Conservation (phyloP, 1,140 invertebrate genomes). For the Maniola jurtina region DNA sequence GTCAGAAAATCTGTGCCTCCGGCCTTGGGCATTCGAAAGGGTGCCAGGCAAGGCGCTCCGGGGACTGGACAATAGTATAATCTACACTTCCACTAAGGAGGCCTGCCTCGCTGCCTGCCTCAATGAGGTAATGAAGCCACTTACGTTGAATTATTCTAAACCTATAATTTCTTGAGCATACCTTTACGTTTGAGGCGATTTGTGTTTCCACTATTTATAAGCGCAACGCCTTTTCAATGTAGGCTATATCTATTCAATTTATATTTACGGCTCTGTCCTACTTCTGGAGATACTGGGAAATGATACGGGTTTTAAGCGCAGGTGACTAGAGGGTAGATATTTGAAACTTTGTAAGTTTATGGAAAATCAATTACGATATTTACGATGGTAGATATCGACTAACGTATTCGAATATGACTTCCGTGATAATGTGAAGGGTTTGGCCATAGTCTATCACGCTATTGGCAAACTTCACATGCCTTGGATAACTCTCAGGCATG, state of each 20-base stretch:
- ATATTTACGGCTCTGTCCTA: slow-evolving; percentile 62
- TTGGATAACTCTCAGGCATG: too few relatives aligned
- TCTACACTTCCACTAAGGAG: slow-evolving; percentile 96
- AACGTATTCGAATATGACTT: too few relatives aligned
- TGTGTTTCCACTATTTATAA: slow-evolving; percentile 35
- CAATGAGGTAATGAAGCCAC: slow-evolving; percentile 85
- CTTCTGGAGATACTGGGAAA: slow-evolving; percentile 40
- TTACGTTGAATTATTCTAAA: slow-evolving; percentile 40
- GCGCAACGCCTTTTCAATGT: slow-evolving; percentile 43
- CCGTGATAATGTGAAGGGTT: too few relatives aligned
- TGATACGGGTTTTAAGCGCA: slow-evolving; percentile 29
- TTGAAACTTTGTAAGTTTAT: slow-evolving; percentile 35
- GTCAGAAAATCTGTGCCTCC: slow-evolving; percentile 93
- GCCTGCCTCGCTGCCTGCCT: slow-evolving; percentile 94
- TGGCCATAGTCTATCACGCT: too few relatives aligned
- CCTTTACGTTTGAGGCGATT: slow-evolving; percentile 29
- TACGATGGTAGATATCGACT: not conserved
- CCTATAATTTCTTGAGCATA: slow-evolving; percentile 42
- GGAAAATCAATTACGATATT: slow-evolving; percentile 34
- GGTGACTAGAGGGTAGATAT: slow-evolving; percentile 15
- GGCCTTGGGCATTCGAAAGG: slow-evolving; percentile 95
- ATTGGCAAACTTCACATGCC: too few relatives aligned
- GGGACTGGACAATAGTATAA: slow-evolving; percentile 93
- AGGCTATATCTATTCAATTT: slow-evolving; percentile 66
- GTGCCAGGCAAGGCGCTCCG: slow-evolving; percentile 95